Percentiles rank a stretch among this genome's conserved stretches.
Evolutionary conservation across 2,888 invertebrate genomes (phyloP).

Genomic region (Mimumesa dahlbomi): DNA sequence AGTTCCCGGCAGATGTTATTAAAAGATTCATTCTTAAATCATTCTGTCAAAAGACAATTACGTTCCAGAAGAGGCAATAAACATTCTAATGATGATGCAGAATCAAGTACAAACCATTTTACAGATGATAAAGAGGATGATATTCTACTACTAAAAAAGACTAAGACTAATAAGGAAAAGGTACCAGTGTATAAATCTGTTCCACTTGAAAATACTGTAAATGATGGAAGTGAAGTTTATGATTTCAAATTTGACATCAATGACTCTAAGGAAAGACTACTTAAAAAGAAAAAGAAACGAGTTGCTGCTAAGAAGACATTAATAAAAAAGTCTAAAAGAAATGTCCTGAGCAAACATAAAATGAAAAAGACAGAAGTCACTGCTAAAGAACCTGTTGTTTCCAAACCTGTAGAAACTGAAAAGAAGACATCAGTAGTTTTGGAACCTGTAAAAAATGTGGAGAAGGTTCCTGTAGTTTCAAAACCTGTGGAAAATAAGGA

Average conservation of each 20-base stretch:
- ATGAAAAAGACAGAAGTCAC: constrained; percentile 15
- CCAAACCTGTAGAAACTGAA: not conserved
- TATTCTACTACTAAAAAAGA: not conserved
- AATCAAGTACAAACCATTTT: not conserved
- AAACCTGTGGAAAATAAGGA: not conserved
- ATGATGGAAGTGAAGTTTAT: constrained; percentile 53
- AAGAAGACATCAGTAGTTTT: not conserved
- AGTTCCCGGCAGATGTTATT: constrained; percentile 48
- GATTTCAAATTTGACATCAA: constrained; percentile 64
- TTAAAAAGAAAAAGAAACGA: constrained; percentile 47
- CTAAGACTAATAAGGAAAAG: constrained; percentile 5
- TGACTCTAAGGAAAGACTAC: constrained; percentile 56
- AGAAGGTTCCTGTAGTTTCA: not conserved
- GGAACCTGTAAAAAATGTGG: no score
- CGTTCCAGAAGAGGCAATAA: constrained; percentile 34
- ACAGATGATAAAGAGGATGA: not conserved
- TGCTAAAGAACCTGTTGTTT: not conserved
- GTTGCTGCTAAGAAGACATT: constrained; percentile 14
- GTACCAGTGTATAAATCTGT: constrained; percentile 59
- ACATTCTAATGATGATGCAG: constrained; percentile 47
- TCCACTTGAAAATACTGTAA: constrained; percentile 34
- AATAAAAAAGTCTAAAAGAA: not conserved
- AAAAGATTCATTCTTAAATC: constrained; percentile 60
- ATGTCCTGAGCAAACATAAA: not conserved
- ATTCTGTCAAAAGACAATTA: constrained; percentile 27